A percentile compares a stretch with the other conserved stretches of the same genome.
Conservation (phyloP, 2,888 invertebrate species). For the Hypena proboscidalis region DNA sequence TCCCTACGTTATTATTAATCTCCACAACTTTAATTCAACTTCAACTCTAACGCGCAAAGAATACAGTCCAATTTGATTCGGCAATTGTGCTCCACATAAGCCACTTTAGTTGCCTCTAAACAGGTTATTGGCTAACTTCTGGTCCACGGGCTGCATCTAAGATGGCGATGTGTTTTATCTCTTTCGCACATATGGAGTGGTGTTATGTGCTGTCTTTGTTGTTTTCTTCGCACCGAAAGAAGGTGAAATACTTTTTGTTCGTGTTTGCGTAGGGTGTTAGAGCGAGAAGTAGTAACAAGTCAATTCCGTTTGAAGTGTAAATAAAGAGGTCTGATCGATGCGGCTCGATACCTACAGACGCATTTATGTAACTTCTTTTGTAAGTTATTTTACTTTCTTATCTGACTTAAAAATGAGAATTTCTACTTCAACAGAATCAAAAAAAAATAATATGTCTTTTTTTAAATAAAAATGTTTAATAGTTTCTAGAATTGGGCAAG, state of each 20-base stretch:
- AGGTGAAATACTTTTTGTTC: slow-evolving; percentile 67
- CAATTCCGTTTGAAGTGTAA: slow-evolving; percentile 74
- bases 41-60: slow-evolving; percentile 49
- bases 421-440: too few species aligned
- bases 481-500: too few species aligned
- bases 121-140: slow-evolving; percentile 81
- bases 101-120: slow-evolving; percentile 53
- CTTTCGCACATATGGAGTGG: slow-evolving; percentile 34
- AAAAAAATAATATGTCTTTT: too few species aligned
- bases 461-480: too few species aligned
- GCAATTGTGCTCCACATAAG: slow-evolving; percentile 55
- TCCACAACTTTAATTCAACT: slow-evolving; percentile 48
- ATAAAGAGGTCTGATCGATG: slow-evolving; percentile 74
- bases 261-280: slow-evolving; percentile 70
- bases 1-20: slow-evolving; percentile 74
- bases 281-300: slow-evolving; percentile 61
- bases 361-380: slow-evolving; percentile 14
- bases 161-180: slow-evolving; percentile 74
- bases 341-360: slow-evolving; percentile 30
- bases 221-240: slow-evolving; percentile 76
- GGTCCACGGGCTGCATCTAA: slow-evolving; percentile 83
- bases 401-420: too few species aligned
- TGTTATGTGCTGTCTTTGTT: slow-evolving; percentile 57
- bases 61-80: slow-evolving; percentile 61
- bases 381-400: too few species aligned